Percentiles rank a stretch among this genome's conserved stretches.
Conservation (phyloP, 2,888 invertebrate genomes). For the Oscheius onirici region DNA sequence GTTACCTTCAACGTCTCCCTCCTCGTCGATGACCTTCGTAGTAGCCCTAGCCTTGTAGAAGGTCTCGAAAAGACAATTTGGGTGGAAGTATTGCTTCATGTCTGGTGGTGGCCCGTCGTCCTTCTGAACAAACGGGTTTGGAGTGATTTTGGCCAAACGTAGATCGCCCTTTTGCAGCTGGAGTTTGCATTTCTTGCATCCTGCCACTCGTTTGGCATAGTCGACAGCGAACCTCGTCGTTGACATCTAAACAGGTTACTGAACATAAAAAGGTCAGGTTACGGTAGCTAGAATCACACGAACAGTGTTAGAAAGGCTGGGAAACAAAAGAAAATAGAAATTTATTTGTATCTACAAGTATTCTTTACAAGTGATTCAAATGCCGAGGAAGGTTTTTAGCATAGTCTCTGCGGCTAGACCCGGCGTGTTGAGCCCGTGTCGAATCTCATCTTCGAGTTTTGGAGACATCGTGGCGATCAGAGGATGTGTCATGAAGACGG, state of each 20-base stretch:
- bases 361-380: slow-evolving; percentile 6
- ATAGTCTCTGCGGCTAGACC: slow-evolving; percentile 59
- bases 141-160: slow-evolving; percentile 82
- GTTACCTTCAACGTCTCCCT: slow-evolving; percentile 79
- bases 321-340: background rate
- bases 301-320: background rate
- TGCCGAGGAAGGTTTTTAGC: slow-evolving; percentile 56
- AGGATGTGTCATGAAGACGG: slow-evolving; percentile 56
- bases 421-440: slow-evolving; percentile 52
- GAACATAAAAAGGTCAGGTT: background rate
- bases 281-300: background rate
- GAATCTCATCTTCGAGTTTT: slow-evolving; percentile 45
- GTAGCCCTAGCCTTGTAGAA: slow-evolving; percentile 83
- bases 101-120: slow-evolving; percentile 75
- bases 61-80: slow-evolving; percentile 82
- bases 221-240: slow-evolving; percentile 78
- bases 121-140: slow-evolving; percentile 81
- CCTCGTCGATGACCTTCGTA: slow-evolving; percentile 83
- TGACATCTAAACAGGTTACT: background rate
- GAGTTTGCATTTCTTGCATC: slow-evolving; percentile 86
- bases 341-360: background rate
- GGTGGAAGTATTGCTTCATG: slow-evolving; percentile 78
- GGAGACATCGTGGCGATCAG: slow-evolving; percentile 46
- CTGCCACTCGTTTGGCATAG: slow-evolving; percentile 84
- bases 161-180: slow-evolving; percentile 51